Evolutionary conservation across 2,888 invertebrate genomes (phyloP), one percentile per base, ranked within the genome.

Genomic region (Plagodis pulveraria): DNA sequence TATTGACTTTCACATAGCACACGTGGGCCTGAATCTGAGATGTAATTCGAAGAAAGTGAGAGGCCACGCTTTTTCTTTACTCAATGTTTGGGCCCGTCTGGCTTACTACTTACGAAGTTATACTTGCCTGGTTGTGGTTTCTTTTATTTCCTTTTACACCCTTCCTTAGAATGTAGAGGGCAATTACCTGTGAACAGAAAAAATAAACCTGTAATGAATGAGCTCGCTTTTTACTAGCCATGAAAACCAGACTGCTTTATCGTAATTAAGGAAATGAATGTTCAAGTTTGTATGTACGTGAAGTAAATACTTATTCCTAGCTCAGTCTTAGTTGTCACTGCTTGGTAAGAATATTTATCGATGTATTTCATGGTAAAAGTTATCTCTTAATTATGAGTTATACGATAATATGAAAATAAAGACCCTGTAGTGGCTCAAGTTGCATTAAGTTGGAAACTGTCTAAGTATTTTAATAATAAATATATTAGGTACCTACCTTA

Each of bases 11-110:
- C 91, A 84, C 89, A 73, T 69, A 55, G 52, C 64, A 72, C 55
- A 50, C 44, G 50, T 80, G 81, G 76, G 72, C 67, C 71, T 64
- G 76, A 84, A 81, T 84, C 83, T 81, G 78, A 83, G 67, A 71
- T 74, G 80, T 77, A 74, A 81, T 80, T 74, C 73, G 73, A 85
- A 81, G 89, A 91, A 91, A 91, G 91, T 89, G 87, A 91, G 89
- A 85, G 87, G 84, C 73, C 58, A 33, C 65, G 69, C 87, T 89
- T 86, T 90, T 91, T 89, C 88, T 90, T 89, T 90, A 74, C 82
- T 67, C 79, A 84, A 78, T 73, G 72, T 89, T 88, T 86, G 81
- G 71, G 75, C 34, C 12, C 10, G 40, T 40, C 40, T 40, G 40
- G 40, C 10, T 40, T 5, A 40, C 40, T 40, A 40, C 40, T 40